phyloP scores from a whole-genome alignment of 2,113 vertebrate genomes.

The Oreochromis aureus region DNA sequence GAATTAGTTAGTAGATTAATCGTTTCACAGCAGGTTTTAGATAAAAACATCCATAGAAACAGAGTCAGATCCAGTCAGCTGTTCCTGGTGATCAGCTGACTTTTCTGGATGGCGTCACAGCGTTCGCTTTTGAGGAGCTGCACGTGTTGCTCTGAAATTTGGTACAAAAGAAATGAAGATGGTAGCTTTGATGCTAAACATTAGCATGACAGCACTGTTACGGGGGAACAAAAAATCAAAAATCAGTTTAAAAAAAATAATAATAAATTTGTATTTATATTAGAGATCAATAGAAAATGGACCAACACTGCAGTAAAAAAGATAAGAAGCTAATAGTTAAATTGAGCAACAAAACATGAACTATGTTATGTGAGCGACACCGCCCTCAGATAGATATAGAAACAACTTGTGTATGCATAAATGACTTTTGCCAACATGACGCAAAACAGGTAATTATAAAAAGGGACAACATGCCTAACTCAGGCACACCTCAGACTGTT shows the following conservation, averaged over 20 bases:
- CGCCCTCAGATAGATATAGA: background rate
- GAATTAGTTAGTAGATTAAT: background rate
- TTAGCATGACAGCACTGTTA: background rate
- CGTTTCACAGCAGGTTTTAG: background rate
- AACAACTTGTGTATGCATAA: background rate
- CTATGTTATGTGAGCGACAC: background rate
- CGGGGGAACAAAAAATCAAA: background rate
- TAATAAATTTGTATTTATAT: background rate
- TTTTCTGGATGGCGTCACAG: background rate
- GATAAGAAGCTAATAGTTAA: background rate
- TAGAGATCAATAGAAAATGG: background rate
- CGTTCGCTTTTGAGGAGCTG: background rate
- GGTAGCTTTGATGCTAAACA: background rate
- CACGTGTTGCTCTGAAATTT: background rate
- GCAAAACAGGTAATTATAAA: background rate
- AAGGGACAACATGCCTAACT: background rate
- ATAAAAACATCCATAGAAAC: background rate
- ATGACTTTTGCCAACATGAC: background rate
- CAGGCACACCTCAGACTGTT: background rate
- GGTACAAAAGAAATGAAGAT: background rate
- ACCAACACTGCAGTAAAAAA: background rate
- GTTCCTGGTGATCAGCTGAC: background rate
- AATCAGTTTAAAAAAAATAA: background rate
- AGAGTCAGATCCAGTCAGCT: background rate
- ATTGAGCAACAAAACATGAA: background rate